Conservation (phyloP, 2,888 invertebrate genomes). For the Folsomia manolachei region DNA sequence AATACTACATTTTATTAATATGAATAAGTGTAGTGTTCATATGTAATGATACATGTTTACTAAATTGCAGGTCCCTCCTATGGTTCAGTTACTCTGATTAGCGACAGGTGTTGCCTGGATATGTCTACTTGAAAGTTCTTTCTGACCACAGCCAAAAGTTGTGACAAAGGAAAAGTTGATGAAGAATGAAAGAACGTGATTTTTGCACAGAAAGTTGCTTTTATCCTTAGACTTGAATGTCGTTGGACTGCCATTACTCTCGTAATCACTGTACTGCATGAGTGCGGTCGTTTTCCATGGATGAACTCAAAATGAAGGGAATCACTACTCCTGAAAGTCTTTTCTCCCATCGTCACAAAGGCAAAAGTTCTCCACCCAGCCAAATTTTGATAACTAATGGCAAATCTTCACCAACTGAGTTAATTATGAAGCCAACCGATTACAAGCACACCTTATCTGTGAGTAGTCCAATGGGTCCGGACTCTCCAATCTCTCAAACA, state of each 20-base stretch:
- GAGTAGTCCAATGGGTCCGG: too few relatives aligned
- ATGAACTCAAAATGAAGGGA: constrained; percentile 35
- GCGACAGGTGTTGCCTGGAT: not conserved
- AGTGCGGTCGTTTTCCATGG: too few relatives aligned
- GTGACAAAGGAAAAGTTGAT: not conserved
- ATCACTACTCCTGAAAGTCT: constrained; percentile 9
- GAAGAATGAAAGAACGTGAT: not conserved
- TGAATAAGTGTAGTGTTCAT: too few relatives aligned
- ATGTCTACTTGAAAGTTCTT: not conserved
- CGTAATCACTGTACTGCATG: not conserved
- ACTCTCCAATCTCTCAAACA: too few relatives aligned
- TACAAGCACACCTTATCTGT: constrained; percentile 19
- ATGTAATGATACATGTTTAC: too few relatives aligned
- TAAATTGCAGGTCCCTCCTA: too few relatives aligned
- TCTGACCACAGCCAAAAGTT: not conserved
- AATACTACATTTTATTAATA: too few relatives aligned
- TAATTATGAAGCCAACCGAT: constrained; percentile 35
- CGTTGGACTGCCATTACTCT: not conserved
- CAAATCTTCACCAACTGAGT: constrained; percentile 2
- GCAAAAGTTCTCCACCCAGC: not conserved
- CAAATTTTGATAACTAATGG: constrained; percentile 19
- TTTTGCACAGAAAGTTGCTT: not conserved
- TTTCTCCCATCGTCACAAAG: constrained; percentile 4
- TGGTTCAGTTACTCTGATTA: too few relatives aligned
- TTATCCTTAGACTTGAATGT: not conserved